Conservation (phyloP, 2,888 invertebrate genomes). For the Toxonevra muliebris region DNA sequence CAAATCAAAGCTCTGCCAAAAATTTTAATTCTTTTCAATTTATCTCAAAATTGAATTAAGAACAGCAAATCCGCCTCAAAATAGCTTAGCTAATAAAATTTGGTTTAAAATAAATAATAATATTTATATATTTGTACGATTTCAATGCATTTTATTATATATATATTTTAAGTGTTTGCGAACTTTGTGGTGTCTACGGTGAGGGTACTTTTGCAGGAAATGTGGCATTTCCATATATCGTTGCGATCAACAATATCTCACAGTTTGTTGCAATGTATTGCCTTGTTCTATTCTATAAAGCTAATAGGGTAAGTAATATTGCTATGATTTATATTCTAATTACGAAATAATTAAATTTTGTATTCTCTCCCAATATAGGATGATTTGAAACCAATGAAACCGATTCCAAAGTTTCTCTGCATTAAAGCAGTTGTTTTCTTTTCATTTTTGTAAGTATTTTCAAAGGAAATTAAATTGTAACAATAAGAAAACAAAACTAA, state of each 20-base stretch:
- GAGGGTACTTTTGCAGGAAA: slow-evolving; percentile 89
- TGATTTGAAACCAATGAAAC: slow-evolving; percentile 90
- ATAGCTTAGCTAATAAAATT: too few species aligned
- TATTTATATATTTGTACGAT: too few species aligned
- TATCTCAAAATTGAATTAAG: too few species aligned
- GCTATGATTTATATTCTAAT: slow-evolving; percentile 12
- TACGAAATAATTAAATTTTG: not conserved
- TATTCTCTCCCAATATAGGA: slow-evolving; percentile 43
- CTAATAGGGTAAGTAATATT: slow-evolving; percentile 72
- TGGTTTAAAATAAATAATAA: slow-evolving; percentile 11
- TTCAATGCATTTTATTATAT: too few species aligned
- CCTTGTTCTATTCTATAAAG: slow-evolving; percentile 90
- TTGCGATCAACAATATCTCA: slow-evolving; percentile 88
- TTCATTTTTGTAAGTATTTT: slow-evolving; percentile 87
- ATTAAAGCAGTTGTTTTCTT: slow-evolving; percentile 98
- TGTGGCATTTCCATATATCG: slow-evolving; percentile 89
- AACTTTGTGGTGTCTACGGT: slow-evolving; percentile 84
- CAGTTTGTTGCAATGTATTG: slow-evolving; percentile 98
- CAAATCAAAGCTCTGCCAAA: too few species aligned
- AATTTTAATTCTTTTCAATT: too few species aligned
- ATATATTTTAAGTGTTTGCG: slow-evolving; percentile 75
- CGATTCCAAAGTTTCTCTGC: slow-evolving; percentile 94
- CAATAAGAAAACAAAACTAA: slow-evolving; percentile 13
- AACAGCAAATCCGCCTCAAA: too few species aligned
- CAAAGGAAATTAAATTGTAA: not conserved